These are phyloP conservation scores for Noctua pronuba DNA, from an alignment of 2,888 invertebrate genomes.

Conservation along the genomic window DNA sequence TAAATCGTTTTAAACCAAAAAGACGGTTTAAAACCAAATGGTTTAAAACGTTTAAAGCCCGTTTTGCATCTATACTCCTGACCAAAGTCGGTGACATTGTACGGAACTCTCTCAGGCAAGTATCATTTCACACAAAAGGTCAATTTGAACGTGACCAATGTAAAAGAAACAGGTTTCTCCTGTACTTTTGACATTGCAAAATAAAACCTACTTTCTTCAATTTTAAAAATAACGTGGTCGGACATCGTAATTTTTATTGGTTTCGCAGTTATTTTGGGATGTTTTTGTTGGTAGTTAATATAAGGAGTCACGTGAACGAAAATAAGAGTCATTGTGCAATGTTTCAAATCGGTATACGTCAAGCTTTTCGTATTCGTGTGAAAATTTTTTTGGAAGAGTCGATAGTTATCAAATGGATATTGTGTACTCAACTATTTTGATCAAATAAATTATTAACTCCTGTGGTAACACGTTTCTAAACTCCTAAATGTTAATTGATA, in stretches of 20 bases:
- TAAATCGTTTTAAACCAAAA: too few relatives aligned
- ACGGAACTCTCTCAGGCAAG: slow-evolving; percentile 32
- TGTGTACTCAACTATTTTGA: background rate
- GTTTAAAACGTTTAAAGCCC: too few relatives aligned
- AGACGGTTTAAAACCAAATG: too few relatives aligned
- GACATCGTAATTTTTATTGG: slow-evolving; percentile 1
- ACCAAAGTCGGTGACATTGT: background rate
- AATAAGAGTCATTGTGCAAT: background rate
- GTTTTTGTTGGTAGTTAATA: background rate
- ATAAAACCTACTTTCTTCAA: slow-evolving; percentile 51
- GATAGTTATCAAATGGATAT: background rate
- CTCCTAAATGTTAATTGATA: background rate
- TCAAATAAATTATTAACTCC: background rate
- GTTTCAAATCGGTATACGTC: background rate
- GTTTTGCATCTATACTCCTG: too few relatives aligned
- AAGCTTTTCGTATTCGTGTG: background rate
- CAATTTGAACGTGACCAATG: slow-evolving; percentile 17
- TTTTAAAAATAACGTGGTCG: slow-evolving; percentile 33
- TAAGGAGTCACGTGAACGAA: background rate
- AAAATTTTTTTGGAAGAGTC: background rate
- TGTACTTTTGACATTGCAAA: slow-evolving; percentile 25
- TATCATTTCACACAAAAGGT: slow-evolving; percentile 16
- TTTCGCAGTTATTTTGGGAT: slow-evolving; percentile 35
- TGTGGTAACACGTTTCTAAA: background rate
- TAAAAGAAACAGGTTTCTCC: slow-evolving; percentile 45